Evolutionary conservation across 92 coral and sea anemone genomes (phyloP).

Genomic region (Ricordea florida): DNA sequence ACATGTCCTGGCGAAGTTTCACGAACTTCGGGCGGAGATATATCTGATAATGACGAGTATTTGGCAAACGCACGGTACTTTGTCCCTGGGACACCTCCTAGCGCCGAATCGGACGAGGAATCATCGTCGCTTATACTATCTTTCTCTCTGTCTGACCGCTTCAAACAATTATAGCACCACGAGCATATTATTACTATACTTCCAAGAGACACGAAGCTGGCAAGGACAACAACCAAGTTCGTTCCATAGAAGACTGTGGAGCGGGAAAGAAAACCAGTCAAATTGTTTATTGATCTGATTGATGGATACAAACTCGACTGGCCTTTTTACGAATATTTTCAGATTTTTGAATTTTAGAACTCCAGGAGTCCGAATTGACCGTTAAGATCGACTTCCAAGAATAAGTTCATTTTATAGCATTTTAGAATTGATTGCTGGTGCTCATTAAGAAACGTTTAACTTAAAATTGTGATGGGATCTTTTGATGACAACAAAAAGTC

Average conservation of each 20-base stretch:
- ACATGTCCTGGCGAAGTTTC: constrained; percentile 60
- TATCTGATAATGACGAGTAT: constrained; percentile 51
- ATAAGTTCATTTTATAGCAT: too few species aligned
- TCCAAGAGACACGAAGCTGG: constrained; percentile 83
- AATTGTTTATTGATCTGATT: too few species aligned
- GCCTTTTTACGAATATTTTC: too few species aligned
- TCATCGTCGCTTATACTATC: constrained; percentile 39
- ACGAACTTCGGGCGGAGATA: constrained; percentile 41
- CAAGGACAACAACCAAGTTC: constrained; percentile 61
- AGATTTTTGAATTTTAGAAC: too few species aligned
- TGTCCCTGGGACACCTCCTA: constrained; percentile 33
- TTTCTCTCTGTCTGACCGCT: constrained; percentile 52
- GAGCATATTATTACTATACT: constrained; percentile 78
- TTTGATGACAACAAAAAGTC: too few species aligned
- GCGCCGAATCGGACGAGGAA: constrained; percentile 72
- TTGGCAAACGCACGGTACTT: constrained; percentile 54
- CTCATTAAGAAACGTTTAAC: too few species aligned
- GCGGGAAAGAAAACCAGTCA: background rate
- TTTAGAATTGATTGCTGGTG: too few species aligned
- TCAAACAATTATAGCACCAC: constrained; percentile 86
- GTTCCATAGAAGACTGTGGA: constrained; percentile 11
- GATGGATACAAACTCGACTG: too few species aligned
- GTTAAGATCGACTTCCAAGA: too few species aligned
- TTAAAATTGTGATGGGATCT: too few species aligned
- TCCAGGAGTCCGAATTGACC: too few species aligned